These are phyloP conservation scores for Grapholita molesta DNA, from an alignment of 1,140 invertebrate species.

Conservation along the genomic window DNA sequence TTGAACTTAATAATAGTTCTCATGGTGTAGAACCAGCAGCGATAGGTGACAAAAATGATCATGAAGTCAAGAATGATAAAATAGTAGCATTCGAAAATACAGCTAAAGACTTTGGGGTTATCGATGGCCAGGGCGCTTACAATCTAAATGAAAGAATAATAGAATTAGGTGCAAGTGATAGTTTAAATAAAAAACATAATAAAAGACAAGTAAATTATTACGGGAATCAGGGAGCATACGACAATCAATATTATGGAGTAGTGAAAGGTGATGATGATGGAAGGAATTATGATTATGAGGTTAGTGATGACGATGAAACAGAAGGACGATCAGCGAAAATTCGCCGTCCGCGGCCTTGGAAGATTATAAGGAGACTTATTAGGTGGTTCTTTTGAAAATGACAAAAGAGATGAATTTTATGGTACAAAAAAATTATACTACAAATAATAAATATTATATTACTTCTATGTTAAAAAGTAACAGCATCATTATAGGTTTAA, in stretches of 20 bases:
- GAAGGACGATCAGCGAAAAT: not conserved
- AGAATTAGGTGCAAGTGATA: not conserved
- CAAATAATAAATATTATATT: too few species aligned
- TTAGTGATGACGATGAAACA: not conserved
- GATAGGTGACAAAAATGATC: constrained; percentile 23
- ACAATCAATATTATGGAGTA: not conserved
- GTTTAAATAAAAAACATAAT: not conserved
- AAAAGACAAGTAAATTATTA: not conserved
- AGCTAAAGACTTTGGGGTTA: not conserved
- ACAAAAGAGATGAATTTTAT: not conserved
- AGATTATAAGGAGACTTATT: constrained; percentile 35
- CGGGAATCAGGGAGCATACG: not conserved
- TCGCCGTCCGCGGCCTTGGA: not conserved
- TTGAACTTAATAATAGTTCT: constrained; percentile 32
- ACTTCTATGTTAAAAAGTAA: too few species aligned
- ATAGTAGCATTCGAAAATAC: too few species aligned
- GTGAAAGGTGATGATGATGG: not conserved
- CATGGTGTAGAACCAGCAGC: too few species aligned
- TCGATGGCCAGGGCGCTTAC: not conserved
- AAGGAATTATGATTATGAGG: not conserved
- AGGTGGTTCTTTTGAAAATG: constrained; percentile 36
- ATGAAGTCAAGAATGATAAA: not conserved
- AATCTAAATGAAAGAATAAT: not conserved
- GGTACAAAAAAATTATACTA: too few species aligned
- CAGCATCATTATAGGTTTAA: too few species aligned